Conservation (phyloP, 2,797 vertebrate species). For the Neosalanx taihuensis region DNA sequence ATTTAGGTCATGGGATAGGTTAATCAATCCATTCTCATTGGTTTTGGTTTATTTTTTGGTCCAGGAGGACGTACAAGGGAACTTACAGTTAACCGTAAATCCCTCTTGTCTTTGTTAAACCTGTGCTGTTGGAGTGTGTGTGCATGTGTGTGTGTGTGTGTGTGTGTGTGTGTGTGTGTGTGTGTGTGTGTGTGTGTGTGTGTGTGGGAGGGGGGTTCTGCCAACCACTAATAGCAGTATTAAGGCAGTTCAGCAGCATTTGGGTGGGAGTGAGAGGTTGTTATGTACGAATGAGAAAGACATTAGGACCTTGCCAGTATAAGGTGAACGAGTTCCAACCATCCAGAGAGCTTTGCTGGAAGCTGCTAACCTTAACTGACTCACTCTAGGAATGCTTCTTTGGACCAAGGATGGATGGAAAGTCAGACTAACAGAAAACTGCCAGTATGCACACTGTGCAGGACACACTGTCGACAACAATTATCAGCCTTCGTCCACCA, state of each 20-base stretch:
- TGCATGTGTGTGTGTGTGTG: conserved; percentile 7
- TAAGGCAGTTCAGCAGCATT: too few relatives aligned
- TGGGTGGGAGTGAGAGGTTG: too few relatives aligned
- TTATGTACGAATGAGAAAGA: neutral
- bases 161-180: conserved; percentile 10
- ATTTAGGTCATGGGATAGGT: too few relatives aligned
- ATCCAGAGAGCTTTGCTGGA: conserved; percentile 28
- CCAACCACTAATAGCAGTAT: too few relatives aligned
- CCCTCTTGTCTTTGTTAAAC: conserved; percentile 4
- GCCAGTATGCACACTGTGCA: neutral
- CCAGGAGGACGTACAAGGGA: conserved; percentile 33
- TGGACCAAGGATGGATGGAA: conserved; percentile 7
- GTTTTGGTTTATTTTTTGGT: neutral
- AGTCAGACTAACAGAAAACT: neutral
- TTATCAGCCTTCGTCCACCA: neutral
- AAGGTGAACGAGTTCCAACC: neutral
- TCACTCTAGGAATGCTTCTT: conserved; percentile 34
- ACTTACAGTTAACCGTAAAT: conserved; percentile 45
- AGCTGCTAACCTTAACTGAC: conserved; percentile 52
- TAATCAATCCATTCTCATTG: conserved; percentile 14
- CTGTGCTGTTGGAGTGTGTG: neutral
- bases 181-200: conserved; percentile 14
- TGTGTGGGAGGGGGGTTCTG: neutral
- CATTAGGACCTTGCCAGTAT: too few relatives aligned
- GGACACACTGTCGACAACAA: neutral